Base-by-base conservation (phyloP, 2,113 vertebrate genomes). In the Thymallus thymallus region DNA sequence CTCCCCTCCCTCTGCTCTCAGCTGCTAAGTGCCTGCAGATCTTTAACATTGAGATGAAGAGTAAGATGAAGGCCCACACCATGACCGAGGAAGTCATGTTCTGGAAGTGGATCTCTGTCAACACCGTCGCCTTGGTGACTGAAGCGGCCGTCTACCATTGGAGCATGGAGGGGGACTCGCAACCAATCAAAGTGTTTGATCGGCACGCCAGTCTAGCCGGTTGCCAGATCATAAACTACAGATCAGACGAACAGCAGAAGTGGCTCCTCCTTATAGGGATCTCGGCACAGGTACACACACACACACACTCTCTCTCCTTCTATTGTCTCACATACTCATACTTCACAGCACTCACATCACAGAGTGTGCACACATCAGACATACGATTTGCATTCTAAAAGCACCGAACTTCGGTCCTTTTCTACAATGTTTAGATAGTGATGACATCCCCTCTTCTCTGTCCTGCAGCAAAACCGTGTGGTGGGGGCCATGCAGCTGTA, bases 11-110 rank as follows among this genome's bases (percentile, higher is more conserved):
- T 62, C 23, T 41, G 20, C 56, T 72, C 55, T 79, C 81, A 98
- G 97, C 96, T 71, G 96, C 94, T 69, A 97, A 97, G 90, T 97
- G 93, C 0, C 94, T 98, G 81, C 97, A 97, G 84, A 97, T 97
- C 77, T 97, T 98, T 88, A 98, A 97, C 90, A 98, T 97, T 75
- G 97, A 97, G 88, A 96, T 96, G 94, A 98, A 97, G 91, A 98
- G 95, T 77, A 98, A 97, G 90, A 91, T 97, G 92, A 98, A 97
- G 90, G 94, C 96, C 66, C 95, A 98, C 84, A 95, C 94, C 0
- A 96, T 96, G 94, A 90, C 94, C 0, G 97, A 98, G 62, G 96
- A 97, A 75, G 94, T 97, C 79, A 93, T 96, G 88, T 98, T 98
- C 88, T 98, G 96, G 96, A 98, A 97, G 75, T 97, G 96, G 96